A percentile compares a stretch with the other conserved stretches of the same genome.
Evolutionary conservation across 2,113 vertebrate genomes (phyloP).

Genomic region (Terrapene triunguis): DNA sequence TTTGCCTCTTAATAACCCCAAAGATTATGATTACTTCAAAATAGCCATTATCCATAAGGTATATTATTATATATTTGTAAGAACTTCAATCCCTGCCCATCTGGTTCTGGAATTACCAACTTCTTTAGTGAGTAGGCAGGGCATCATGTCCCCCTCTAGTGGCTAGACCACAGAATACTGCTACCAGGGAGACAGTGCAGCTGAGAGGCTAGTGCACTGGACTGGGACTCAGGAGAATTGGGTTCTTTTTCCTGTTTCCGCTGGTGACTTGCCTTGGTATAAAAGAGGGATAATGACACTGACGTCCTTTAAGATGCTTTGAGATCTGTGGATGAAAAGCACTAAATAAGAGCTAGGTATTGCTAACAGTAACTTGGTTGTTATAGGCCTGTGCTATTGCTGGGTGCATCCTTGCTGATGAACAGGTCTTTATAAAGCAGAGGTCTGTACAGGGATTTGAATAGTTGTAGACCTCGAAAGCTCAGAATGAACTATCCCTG

Average conservation of each 20-base stretch:
- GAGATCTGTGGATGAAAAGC: background rate
- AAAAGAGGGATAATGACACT: background rate
- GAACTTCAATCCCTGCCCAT: background rate
- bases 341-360: background rate
- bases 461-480: conserved; percentile 15
- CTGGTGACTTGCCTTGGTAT: background rate
- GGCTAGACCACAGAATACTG: background rate
- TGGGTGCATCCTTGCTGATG: background rate
- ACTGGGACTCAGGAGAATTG: background rate
- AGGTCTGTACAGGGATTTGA: conserved; percentile 12
- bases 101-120: conserved; percentile 10
- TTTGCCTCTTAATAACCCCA: background rate
- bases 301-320: background rate
- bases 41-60: background rate
- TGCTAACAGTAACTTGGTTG: background rate
- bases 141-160: background rate
- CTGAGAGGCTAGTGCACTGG: background rate
- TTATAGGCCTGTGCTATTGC: background rate
- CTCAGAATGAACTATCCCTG: background rate
- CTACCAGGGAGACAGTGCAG: background rate
- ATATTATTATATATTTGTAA: background rate
- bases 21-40: background rate
- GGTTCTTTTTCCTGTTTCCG: background rate
- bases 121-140: background rate
- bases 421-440: background rate